Evolutionary conservation across 2,797 vertebrate genomes (phyloP).

Genomic region (Loriculus beryllinus): DNA sequence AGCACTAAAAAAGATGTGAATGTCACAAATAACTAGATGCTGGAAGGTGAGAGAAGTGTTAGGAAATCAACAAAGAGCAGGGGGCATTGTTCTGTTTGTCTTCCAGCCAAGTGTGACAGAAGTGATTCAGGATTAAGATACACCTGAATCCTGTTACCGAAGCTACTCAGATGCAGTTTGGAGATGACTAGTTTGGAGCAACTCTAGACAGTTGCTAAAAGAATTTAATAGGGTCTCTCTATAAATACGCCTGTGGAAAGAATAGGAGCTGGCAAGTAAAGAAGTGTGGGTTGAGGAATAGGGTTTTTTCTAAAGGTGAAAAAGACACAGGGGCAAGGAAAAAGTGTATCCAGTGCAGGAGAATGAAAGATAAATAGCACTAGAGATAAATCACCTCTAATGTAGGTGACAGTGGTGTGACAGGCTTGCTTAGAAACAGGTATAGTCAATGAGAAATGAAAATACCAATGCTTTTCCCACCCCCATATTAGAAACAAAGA

Average conservation of each 20-base stretch:
- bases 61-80: neutral
- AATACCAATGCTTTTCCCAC: fast-evolving
- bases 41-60: neutral
- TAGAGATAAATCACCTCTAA: neutral
- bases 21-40: neutral
- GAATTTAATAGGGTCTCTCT: neutral
- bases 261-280: neutral
- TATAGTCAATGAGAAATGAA: neutral
- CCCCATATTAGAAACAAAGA: neutral
- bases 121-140: neutral
- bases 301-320: neutral
- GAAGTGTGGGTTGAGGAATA: neutral
- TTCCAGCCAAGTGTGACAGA: neutral
- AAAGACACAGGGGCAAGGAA: neutral
- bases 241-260: neutral
- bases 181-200: neutral
- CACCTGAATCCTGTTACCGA: neutral
- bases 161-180: neutral
- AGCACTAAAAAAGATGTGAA: neutral
- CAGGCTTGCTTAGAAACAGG: neutral
- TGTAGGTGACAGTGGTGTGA: neutral
- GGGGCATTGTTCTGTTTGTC: neutral
- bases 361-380: neutral
- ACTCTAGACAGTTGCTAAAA: neutral
- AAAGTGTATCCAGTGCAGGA: neutral